These are phyloP conservation scores for Mercenaria mercenaria DNA, from an alignment of 1,140 invertebrate species.

Conservation along the genomic window DNA sequence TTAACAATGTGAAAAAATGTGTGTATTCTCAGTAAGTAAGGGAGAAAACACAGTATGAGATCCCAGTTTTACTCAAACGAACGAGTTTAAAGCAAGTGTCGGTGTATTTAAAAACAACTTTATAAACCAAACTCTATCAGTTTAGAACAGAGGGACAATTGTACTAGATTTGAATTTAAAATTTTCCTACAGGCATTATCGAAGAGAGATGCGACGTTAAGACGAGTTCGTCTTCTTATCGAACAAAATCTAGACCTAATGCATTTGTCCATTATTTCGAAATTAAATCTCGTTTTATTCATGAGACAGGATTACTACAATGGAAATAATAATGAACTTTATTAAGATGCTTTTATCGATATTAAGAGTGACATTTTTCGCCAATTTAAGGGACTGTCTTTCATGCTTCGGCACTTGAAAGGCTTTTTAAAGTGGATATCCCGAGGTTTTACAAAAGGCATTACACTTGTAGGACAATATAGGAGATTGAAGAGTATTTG, in stretches of 20 bases:
- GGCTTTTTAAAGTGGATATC: slow-evolving; percentile 39
- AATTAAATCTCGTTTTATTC: neutral
- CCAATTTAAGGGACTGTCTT: slow-evolving; percentile 39
- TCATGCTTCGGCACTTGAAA: slow-evolving; percentile 13
- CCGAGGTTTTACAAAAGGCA: slow-evolving; percentile 2
- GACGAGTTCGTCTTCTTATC: no score
- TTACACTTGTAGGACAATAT: slow-evolving; percentile 34
- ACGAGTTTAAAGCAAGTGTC: no score
- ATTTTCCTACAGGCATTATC: no score
- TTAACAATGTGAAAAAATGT: neutral
- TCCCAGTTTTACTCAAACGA: no score
- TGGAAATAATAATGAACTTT: slow-evolving; percentile 13
- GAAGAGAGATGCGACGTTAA: no score
- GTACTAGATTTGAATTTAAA: no score
- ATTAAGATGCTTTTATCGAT: slow-evolving; percentile 36
- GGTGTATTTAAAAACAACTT: no score
- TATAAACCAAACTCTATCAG: no score
- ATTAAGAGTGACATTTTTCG: slow-evolving; percentile 45
- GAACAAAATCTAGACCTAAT: neutral
- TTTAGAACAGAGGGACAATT: no score
- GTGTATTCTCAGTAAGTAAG: no score
- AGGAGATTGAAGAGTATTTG: slow-evolving; percentile 43
- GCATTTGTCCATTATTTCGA: neutral
- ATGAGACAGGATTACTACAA: slow-evolving; percentile 5
- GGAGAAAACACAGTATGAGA: no score